These are phyloP conservation scores for Meandrina meandrites DNA, from an alignment of 92 coral and sea anemone species.

Conservation along the genomic window DNA sequence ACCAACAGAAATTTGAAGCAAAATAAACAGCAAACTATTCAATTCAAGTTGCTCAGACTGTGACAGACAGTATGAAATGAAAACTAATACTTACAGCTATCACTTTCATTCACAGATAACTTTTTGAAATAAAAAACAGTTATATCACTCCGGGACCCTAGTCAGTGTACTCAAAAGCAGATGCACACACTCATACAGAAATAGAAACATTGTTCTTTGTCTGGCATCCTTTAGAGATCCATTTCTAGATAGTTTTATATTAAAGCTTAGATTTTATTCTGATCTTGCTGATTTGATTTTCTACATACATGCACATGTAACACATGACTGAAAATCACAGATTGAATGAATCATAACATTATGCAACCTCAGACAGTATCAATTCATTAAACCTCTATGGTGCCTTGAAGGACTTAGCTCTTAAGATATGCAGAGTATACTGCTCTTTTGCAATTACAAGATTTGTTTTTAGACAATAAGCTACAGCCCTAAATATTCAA, in stretches of 20 bases:
- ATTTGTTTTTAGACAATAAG: background rate
- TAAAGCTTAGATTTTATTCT: background rate
- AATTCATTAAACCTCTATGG: background rate
- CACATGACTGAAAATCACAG: background rate
- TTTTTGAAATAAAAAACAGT: background rate
- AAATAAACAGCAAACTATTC: background rate
- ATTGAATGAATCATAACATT: background rate
- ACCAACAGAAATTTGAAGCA: background rate
- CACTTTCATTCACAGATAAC: background rate
- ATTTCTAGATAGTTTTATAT: background rate
- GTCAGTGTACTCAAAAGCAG: background rate
- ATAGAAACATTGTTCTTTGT: background rate
- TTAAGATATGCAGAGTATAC: background rate
- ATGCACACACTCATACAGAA: background rate
- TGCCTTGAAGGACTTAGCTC: background rate
- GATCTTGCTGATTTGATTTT: background rate
- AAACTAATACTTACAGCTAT: background rate
- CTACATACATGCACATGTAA: background rate
- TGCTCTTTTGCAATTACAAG: constrained; percentile 1
- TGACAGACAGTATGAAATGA: background rate
- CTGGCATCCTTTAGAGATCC: background rate
- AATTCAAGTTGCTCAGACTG: background rate
- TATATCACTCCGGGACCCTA: background rate
- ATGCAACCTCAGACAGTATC: background rate
- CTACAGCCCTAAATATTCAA: background rate